A percentile compares a stretch with the other conserved stretches of the same genome.
phyloP scores from a whole-genome alignment of 2,797 vertebrate genomes.

The Sylvia borin region DNA sequence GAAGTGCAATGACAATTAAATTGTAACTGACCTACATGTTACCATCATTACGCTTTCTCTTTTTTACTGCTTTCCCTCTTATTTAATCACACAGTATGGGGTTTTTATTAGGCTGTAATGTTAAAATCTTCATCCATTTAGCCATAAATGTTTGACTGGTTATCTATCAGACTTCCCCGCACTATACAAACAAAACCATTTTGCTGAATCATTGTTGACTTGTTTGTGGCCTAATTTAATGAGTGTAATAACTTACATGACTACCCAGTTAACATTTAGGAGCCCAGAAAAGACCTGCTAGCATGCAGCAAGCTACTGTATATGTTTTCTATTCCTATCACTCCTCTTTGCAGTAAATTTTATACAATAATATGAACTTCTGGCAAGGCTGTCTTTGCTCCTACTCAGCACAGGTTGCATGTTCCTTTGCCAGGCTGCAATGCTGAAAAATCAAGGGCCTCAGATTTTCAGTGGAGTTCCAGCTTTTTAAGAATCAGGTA shows the following conservation, averaged over 20 bases:
- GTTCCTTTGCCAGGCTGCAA: background rate
- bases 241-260: slow-evolving; percentile 84
- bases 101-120: slow-evolving; percentile 89
- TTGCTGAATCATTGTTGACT: slow-evolving; percentile 88
- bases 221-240: slow-evolving; percentile 86
- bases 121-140: slow-evolving; percentile 90
- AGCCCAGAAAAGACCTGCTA: slow-evolving; percentile 79
- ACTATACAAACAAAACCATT: slow-evolving; percentile 86
- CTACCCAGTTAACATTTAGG: slow-evolving; percentile 81
- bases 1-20: slow-evolving; percentile 97
- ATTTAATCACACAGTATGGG: slow-evolving; percentile 92
- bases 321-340: slow-evolving; percentile 70
- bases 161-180: slow-evolving; percentile 81
- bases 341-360: slow-evolving; percentile 73
- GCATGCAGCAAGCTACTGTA: slow-evolving; percentile 73
- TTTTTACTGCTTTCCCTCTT: slow-evolving; percentile 91
- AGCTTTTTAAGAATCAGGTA: background rate
- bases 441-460: background rate
- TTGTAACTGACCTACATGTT: slow-evolving; percentile 97
- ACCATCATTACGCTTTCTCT: slow-evolving; percentile 89
- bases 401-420: background rate
- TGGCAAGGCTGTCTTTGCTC: slow-evolving; percentile 20
- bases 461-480: background rate
- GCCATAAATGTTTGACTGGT: slow-evolving; percentile 86
- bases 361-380: slow-evolving; percentile 41